phyloP scores from a whole-genome alignment of 1,140 invertebrate genomes.

The Potamilus streckersoni region DNA sequence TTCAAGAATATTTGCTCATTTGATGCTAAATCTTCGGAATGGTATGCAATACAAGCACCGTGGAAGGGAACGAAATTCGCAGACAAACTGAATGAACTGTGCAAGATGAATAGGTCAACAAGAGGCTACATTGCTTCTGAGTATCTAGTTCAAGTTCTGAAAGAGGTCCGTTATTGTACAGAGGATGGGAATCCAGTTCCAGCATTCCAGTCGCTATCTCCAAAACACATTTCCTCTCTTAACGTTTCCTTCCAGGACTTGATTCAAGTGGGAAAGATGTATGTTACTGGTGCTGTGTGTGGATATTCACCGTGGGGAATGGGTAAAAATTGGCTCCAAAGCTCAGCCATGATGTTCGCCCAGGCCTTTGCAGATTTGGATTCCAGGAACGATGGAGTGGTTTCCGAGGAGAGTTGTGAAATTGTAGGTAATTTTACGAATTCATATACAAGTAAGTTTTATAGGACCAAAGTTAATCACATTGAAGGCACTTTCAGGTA shows the following conservation, averaged over 20 bases:
- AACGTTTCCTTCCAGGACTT: conserved; percentile 4
- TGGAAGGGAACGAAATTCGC: conserved; percentile 1
- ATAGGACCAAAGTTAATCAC: too few species aligned
- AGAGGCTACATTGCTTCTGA: background rate
- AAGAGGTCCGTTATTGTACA: conserved; percentile 1
- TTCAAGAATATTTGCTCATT: background rate
- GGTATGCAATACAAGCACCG: conserved; percentile 3
- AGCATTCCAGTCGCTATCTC: background rate
- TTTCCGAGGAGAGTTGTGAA: too few species aligned
- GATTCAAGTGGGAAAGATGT: background rate
- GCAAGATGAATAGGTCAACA: background rate
- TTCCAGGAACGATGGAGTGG: too few species aligned
- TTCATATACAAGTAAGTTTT: too few species aligned
- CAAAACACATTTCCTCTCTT: background rate
- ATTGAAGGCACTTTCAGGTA: too few species aligned
- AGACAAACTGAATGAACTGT: background rate
- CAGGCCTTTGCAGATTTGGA: too few species aligned
- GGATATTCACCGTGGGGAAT: background rate
- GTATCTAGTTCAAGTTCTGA: background rate
- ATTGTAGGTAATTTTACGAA: too few species aligned
- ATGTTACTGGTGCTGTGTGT: conserved; percentile 1
- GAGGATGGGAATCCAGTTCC: background rate
- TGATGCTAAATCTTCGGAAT: background rate
- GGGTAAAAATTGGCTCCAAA: background rate
- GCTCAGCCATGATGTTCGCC: too few species aligned